Base-by-base conservation (phyloP, 2,797 vertebrate species). In the Crocodylus rhombifer region DNA sequence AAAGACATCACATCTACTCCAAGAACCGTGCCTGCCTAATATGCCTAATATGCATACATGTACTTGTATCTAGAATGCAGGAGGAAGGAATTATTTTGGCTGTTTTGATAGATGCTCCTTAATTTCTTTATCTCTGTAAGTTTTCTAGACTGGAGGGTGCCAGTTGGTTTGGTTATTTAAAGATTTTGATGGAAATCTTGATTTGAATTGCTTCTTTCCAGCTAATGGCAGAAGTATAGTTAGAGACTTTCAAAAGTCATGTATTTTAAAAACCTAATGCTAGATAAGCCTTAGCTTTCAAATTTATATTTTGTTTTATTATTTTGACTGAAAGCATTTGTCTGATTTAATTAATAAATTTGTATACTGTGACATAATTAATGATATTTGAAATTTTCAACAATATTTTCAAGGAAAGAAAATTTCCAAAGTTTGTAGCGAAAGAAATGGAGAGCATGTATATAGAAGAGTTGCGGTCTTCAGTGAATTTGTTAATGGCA, bases 401-500 rank as follows among this genome's bases (percentile, higher is more conserved):
- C 94, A 92, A 17, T 90, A 21, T 94, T 94, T 97, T 89, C 80
- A 97, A 99, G 99, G 99, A 99, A 97, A 98, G 98, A 94, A 98
- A 98, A 96, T 98, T 98, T 88, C 99, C 99, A 1, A 98, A 97
- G 97, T 98, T 99, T 23, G 63, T 98, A 89, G 97, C 98, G 11
- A 98, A 98, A 75, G 99, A 99, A 96, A 99, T 99, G 99, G 99
- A 99, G 95, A 97, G 57, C 26, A 98, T 99, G 97, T 99, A 98
- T 56, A 98, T 99, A 91, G 99, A 99, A 97, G 99, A 99, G 97
- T 88, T 99, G 89, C 97, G 98, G 5, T 99, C 99, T 9, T 99
- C 99, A 0, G 98, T 99, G 95, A 99, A 99, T 98, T 98, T 99
- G 87, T 98, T 99, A 56, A 99, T 99, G 99, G 99, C 99, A 71